phyloP scores from a whole-genome alignment of 2,888 invertebrate genomes.

The Seira sanloemensis region DNA sequence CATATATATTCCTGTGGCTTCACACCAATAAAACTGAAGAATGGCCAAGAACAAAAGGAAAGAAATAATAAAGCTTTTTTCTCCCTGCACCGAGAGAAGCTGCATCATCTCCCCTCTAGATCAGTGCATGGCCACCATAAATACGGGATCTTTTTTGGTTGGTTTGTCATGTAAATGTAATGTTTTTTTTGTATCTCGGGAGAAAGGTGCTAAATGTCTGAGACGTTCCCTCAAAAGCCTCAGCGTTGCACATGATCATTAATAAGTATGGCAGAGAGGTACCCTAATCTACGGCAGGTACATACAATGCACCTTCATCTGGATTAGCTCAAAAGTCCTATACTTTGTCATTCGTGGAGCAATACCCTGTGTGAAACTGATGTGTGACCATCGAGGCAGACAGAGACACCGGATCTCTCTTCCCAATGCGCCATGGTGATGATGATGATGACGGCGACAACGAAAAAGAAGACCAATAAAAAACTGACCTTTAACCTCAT shows the following conservation, averaged over 20 bases:
- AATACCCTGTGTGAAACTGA: no score
- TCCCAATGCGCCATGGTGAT: background rate
- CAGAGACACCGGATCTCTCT: background rate
- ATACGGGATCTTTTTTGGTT: background rate
- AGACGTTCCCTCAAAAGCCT: background rate
- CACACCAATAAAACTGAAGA: slow-evolving; percentile 51
- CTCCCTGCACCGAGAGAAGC: background rate
- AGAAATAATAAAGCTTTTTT: background rate
- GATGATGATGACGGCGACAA: background rate
- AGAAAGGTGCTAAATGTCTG: background rate
- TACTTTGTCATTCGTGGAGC: no score
- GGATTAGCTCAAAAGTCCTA: no score
- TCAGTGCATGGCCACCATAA: background rate
- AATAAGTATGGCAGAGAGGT: background rate
- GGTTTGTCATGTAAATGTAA: background rate
- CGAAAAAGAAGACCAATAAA: background rate
- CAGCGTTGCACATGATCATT: background rate
- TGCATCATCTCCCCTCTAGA: background rate
- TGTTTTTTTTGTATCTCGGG: no score
- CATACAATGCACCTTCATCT: background rate
- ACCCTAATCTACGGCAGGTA: background rate
- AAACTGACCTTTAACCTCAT: background rate
- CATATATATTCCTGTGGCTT: slow-evolving; percentile 54
- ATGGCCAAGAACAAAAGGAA: slow-evolving; percentile 7
- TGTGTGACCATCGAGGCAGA: background rate